A percentile compares a stretch with the other conserved stretches of the same genome.
phyloP scores from a whole-genome alignment of 2,888 invertebrate genomes.

The Horisme vitalbata region DNA sequence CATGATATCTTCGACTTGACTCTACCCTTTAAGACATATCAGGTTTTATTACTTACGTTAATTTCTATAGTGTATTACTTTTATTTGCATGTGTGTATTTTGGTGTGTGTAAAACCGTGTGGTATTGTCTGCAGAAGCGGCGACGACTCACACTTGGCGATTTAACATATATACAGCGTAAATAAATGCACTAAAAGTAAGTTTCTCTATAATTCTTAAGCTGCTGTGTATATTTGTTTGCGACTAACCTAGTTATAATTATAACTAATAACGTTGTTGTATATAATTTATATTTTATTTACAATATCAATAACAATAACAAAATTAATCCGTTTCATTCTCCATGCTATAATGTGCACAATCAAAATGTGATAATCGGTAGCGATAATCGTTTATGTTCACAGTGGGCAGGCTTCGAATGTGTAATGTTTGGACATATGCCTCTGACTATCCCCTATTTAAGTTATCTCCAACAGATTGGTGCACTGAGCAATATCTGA shows the following conservation, averaged over 20 bases:
- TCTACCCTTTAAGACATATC: no score
- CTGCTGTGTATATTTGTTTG: conserved; percentile 29
- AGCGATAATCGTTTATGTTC: no score
- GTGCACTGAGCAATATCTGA: no score
- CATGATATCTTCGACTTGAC: no score
- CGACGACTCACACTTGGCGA: conserved; percentile 53
- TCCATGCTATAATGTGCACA: background rate
- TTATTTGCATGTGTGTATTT: conserved; percentile 34
- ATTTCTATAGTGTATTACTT: background rate
- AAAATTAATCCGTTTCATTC: background rate
- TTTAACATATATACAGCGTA: conserved; percentile 48
- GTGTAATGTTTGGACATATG: no score
- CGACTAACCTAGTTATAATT: conserved; percentile 18
- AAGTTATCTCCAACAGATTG: no score
- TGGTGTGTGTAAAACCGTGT: conserved; percentile 49
- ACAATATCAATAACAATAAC: background rate
- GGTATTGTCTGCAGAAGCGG: conserved; percentile 62
- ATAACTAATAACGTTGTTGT: background rate
- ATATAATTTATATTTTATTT: background rate
- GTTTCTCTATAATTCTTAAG: conserved; percentile 33
- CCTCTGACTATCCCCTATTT: no score
- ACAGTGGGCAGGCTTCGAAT: no score
- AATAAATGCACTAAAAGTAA: conserved; percentile 60
- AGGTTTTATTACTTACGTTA: no score
- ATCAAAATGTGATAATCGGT: no score